Evolutionary conservation across 2,113 vertebrate species (phyloP).

Genomic region (Tragelaphus buxtoni): DNA sequence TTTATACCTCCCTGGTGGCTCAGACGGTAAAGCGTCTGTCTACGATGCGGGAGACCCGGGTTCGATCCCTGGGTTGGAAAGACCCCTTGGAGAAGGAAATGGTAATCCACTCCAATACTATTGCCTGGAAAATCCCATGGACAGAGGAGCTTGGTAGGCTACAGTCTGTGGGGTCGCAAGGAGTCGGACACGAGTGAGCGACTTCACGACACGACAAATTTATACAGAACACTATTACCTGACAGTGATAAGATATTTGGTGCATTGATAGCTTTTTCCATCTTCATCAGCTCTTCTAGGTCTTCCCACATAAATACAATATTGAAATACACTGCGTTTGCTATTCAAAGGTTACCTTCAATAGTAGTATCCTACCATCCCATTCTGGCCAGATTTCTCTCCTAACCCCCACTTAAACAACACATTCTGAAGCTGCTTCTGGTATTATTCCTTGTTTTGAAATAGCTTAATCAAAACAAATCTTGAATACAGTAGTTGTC

Average conservation of each 20-base stretch:
- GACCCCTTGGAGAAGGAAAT: no score
- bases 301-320: not conserved
- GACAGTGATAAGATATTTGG: not conserved
- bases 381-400: not conserved
- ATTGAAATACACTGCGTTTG: not conserved
- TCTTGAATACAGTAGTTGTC: slow-evolving; percentile 19
- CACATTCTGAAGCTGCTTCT: not conserved
- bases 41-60: no score
- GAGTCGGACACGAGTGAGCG: no score
- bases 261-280: not conserved
- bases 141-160: no score
- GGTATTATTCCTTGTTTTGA: not conserved
- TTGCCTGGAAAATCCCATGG: no score
- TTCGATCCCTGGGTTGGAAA: no score
- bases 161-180: no score
- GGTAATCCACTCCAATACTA: no score
- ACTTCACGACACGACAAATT: not conserved
- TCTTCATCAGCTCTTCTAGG: not conserved
- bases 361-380: not conserved
- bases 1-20: not conserved
- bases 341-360: not conserved
- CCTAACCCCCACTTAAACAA: not conserved
- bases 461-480: slow-evolving; percentile 56
- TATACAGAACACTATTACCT: not conserved
- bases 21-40: no score